Evolutionary conservation across 30 jellyfish, hydroid and myxozoan genomes (phyloP).

Genomic region (Aurelia coerulea): DNA sequence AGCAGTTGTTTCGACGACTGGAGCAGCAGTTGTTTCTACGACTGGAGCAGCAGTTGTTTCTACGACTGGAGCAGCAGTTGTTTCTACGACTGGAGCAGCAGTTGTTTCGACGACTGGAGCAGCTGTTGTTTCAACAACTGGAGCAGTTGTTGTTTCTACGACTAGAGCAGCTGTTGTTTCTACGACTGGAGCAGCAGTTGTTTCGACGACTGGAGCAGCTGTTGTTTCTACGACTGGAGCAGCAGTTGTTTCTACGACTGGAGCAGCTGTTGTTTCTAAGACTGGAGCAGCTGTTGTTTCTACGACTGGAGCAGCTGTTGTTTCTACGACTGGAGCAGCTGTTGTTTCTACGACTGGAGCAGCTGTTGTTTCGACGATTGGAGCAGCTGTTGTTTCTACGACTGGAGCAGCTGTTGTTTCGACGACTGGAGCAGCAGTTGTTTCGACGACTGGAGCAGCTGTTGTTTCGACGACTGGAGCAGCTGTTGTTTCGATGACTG

Average conservation of each 20-base stretch:
- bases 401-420: constrained; percentile 35
- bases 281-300: constrained; percentile 45
- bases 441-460: constrained; percentile 10
- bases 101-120: constrained; percentile 38
- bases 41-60: constrained; percentile 10
- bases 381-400: constrained; percentile 20
- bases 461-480: constrained; percentile 1
- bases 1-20: constrained; percentile 15
- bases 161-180: constrained; percentile 24
- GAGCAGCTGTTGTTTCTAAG: constrained; percentile 12
- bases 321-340: constrained; percentile 33
- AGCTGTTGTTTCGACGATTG: constrained; percentile 6
- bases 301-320: constrained; percentile 40
- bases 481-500: constrained; percentile 26
- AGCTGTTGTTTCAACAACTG: constrained; percentile 35
- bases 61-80: constrained; percentile 26
- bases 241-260: constrained; percentile 13
- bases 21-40: constrained; percentile 2
- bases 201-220: constrained; percentile 7
- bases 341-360: constrained; percentile 21
- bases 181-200: constrained; percentile 26
- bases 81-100: constrained; percentile 7
- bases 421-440: constrained; percentile 37
- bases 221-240: constrained; percentile 31
- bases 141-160: constrained; percentile 32